These are phyloP conservation scores for Amphiprion percula DNA, from an alignment of 2,113 vertebrate species.

Conservation along the genomic window DNA sequence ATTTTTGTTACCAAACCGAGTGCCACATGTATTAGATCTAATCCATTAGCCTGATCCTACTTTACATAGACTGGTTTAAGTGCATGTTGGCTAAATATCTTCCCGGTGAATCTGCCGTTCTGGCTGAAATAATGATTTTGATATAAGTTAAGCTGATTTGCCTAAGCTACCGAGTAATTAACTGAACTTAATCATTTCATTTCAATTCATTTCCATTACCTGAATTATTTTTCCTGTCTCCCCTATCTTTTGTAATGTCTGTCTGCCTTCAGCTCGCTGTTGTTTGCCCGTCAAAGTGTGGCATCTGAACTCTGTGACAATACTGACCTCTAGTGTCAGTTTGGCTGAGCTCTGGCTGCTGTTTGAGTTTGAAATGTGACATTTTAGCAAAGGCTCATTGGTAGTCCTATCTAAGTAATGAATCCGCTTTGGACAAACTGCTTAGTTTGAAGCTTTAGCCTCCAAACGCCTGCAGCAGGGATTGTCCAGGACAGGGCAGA, in stretches of 20 bases:
- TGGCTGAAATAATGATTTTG: constrained; percentile 73
- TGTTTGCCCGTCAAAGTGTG: constrained; percentile 14
- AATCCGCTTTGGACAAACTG: constrained; percentile 81
- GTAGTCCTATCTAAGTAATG: constrained; percentile 77
- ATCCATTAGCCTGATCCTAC: constrained; percentile 65
- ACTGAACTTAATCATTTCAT: constrained; percentile 83
- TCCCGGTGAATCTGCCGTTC: constrained; percentile 63
- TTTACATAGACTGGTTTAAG: constrained; percentile 69
- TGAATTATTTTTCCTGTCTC: constrained; percentile 70
- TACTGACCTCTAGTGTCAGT: constrained; percentile 95
- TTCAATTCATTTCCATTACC: constrained; percentile 81
- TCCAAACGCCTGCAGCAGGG: constrained; percentile 74
- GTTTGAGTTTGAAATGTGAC: constrained; percentile 59
- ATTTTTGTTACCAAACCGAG: constrained; percentile 59
- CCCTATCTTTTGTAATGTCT: constrained; percentile 60
- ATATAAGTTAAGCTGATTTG: constrained; percentile 82
- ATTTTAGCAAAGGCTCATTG: constrained; percentile 72
- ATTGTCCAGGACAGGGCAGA: constrained; percentile 79
- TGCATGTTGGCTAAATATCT: constrained; percentile 76
- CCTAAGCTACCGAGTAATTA: constrained; percentile 81
- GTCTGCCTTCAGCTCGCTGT: constrained; percentile 50
- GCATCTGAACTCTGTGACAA: constrained; percentile 88
- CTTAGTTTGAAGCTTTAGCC: constrained; percentile 73
- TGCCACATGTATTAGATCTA: constrained; percentile 53
- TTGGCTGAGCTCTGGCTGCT: not conserved